These are phyloP conservation scores for Lagorchestes hirsutus DNA, from an alignment of 2,797 vertebrate genomes.

Conservation along the genomic window DNA sequence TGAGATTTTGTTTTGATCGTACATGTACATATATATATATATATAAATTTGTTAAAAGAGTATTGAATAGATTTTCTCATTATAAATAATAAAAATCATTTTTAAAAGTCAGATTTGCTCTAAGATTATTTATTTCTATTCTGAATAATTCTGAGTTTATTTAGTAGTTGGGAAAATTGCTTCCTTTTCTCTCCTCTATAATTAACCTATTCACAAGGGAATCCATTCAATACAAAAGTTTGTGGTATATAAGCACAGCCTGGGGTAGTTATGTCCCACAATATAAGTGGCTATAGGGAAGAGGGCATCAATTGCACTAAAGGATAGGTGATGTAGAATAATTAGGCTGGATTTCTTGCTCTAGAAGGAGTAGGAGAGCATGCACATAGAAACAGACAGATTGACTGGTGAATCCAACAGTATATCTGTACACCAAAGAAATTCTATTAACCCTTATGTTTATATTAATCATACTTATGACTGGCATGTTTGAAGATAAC, in stretches of 20 bases:
- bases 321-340: not conserved
- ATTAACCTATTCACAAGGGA: not conserved
- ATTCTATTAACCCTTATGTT: not conserved
- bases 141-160: not conserved
- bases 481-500: not conserved
- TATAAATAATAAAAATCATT: not conserved
- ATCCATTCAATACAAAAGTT: not conserved
- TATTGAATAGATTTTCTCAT: not conserved
- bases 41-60: not conserved
- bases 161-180: not conserved
- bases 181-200: not conserved
- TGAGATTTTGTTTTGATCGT: not conserved
- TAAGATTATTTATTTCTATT: not conserved
- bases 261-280: not conserved
- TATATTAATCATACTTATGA: not conserved
- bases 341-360: not conserved
- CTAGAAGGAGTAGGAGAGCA: not conserved
- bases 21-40: too few species aligned
- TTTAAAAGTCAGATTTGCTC: not conserved
- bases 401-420: not conserved
- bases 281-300: not conserved
- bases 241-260: not conserved
- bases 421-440: not conserved
- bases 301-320: not conserved
- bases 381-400: not conserved